phyloP scores from a whole-genome alignment of 2,113 vertebrate species.

The Maccullochella peelii region DNA sequence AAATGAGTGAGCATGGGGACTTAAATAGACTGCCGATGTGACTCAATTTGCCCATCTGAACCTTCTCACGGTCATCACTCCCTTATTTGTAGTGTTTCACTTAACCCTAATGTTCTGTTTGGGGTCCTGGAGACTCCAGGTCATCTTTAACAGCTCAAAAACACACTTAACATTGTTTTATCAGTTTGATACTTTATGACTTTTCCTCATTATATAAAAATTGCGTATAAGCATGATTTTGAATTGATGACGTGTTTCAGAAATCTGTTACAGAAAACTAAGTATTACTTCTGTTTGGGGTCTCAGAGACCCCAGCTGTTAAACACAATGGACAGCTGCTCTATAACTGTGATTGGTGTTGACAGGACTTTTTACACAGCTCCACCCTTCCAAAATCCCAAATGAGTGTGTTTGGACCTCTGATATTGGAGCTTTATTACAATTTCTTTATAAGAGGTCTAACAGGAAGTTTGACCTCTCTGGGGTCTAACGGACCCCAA shows the following conservation, averaged over 20 bases:
- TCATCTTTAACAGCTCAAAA: not conserved
- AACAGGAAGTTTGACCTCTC: not conserved
- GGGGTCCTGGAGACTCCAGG: not conserved
- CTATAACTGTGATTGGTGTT: not conserved
- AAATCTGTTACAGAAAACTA: not conserved
- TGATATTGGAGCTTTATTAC: not conserved
- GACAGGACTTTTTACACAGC: not conserved
- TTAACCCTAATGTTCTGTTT: not conserved
- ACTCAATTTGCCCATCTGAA: not conserved
- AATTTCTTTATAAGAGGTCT: not conserved
- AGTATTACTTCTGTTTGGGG: not conserved
- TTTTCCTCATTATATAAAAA: not conserved
- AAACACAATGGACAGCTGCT: not conserved
- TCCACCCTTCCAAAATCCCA: not conserved
- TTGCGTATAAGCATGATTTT: not conserved
- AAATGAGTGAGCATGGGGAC: not conserved
- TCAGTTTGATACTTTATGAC: no score
- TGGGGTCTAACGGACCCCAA: not conserved
- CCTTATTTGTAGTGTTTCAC: not conserved
- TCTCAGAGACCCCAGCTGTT: not conserved
- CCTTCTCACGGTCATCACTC: not conserved
- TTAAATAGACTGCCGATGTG: not conserved
- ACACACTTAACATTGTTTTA: not conserved
- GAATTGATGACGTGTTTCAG: not conserved
- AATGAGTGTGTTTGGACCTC: not conserved